These are phyloP conservation scores for Aelia acuminata DNA, from an alignment of 2,888 invertebrate genomes.

Conservation along the genomic window DNA sequence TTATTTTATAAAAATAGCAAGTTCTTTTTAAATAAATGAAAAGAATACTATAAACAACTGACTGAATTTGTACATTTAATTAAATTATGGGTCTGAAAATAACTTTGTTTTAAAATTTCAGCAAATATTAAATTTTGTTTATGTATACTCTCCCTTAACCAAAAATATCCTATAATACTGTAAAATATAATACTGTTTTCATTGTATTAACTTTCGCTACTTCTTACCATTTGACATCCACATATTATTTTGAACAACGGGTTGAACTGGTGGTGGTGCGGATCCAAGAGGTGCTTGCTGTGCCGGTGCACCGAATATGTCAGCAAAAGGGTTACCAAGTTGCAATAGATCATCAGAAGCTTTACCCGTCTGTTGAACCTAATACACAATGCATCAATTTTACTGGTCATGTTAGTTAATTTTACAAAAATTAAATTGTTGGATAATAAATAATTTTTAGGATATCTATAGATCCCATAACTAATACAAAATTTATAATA, in stretches of 20 bases:
- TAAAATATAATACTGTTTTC: background rate
- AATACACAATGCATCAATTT: background rate
- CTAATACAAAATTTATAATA: background rate
- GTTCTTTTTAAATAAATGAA: too few species aligned
- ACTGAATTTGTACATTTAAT: too few species aligned
- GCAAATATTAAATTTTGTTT: too few species aligned
- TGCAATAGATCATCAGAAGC: slow-evolving; percentile 92
- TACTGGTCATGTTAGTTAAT: too few species aligned
- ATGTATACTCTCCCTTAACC: too few species aligned
- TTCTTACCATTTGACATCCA: slow-evolving; percentile 74
- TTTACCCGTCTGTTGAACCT: slow-evolving; percentile 71
- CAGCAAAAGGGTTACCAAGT: slow-evolving; percentile 92
- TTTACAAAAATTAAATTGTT: too few species aligned
- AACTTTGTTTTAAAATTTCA: too few species aligned
- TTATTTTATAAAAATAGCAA: too few species aligned
- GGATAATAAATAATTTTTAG: background rate
- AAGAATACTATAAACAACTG: too few species aligned
- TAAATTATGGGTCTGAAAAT: too few species aligned
- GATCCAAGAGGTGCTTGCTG: slow-evolving; percentile 67
- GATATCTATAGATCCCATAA: background rate
- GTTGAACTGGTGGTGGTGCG: slow-evolving; percentile 66
- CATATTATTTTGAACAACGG: slow-evolving; percentile 69
- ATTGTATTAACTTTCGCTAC: background rate
- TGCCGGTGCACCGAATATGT: slow-evolving; percentile 79
- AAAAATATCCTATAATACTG: too few species aligned